These are phyloP conservation scores for Venustaconcha ellipsiformis DNA, from an alignment of 1,140 invertebrate genomes.

Conservation along the genomic window DNA sequence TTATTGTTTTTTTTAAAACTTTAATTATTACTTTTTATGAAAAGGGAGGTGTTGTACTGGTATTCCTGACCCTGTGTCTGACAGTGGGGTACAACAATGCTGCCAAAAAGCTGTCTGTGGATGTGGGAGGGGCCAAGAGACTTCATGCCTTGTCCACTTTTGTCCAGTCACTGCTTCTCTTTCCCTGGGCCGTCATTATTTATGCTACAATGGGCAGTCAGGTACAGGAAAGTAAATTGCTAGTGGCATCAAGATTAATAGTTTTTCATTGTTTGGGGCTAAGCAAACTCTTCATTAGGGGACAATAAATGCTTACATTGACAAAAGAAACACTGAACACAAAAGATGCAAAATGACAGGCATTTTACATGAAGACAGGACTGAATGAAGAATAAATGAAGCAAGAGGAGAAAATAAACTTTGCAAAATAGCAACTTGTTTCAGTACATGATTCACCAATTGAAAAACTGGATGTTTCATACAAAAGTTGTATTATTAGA, in stretches of 20 bases:
- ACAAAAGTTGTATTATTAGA: too few relatives aligned
- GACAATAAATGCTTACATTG: background rate
- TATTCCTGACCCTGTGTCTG: constrained; percentile 68
- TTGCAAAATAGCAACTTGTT: too few relatives aligned
- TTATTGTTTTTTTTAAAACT: background rate
- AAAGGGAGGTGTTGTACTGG: constrained; percentile 70
- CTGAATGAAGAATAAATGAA: too few relatives aligned
- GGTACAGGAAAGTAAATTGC: constrained; percentile 38
- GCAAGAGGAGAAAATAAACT: too few relatives aligned
- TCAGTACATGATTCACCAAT: too few relatives aligned
- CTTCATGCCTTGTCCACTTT: constrained; percentile 70
- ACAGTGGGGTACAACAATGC: constrained; percentile 67
- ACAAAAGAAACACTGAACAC: background rate
- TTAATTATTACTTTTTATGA: constrained; percentile 12
- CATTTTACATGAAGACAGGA: too few relatives aligned
- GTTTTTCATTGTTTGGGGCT: background rate
- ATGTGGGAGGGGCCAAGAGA: constrained; percentile 71
- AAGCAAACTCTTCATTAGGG: background rate
- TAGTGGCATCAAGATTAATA: background rate
- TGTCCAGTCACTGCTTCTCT: constrained; percentile 65
- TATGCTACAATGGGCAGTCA: constrained; percentile 56
- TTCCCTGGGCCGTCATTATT: constrained; percentile 69
- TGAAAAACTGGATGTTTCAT: too few relatives aligned
- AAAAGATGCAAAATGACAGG: too few relatives aligned
- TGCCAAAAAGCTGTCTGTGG: constrained; percentile 70